phyloP scores from a whole-genome alignment of 2,797 vertebrate species.

The Synanceia verrucosa region DNA sequence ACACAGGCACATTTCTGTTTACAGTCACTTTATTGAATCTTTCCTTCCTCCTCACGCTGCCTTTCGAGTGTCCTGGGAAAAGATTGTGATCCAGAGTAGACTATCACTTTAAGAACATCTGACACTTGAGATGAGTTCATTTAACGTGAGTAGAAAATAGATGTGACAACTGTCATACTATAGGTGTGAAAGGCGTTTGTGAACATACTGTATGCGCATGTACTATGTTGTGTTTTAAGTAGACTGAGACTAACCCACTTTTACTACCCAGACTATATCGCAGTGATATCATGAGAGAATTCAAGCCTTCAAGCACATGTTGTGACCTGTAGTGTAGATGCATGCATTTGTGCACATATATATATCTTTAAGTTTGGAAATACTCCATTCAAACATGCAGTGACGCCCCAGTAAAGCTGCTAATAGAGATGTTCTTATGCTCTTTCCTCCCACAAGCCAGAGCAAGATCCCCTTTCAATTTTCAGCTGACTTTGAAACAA shows the following conservation, averaged over 20 bases:
- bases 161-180: conserved; percentile 15
- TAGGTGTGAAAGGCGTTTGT: conserved; percentile 8
- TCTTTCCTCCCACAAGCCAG: conserved; percentile 44
- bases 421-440: conserved; percentile 45
- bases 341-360: neutral
- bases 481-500: conserved; percentile 64
- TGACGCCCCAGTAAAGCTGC: neutral
- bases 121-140: conserved; percentile 27
- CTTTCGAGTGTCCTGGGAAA: conserved; percentile 15
- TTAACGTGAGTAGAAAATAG: conserved; percentile 53
- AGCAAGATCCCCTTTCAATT: conserved; percentile 56
- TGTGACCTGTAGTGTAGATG: neutral
- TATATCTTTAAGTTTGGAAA: conserved; percentile 15
- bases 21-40: neutral
- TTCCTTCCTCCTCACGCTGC: neutral
- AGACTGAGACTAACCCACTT: neutral
- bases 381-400: conserved; percentile 13
- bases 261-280: neutral
- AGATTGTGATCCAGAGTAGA: neutral
- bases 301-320: neutral
- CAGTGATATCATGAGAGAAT: neutral
- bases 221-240: neutral
- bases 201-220: neutral
- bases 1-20: neutral
- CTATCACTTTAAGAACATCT: conserved; percentile 44